A percentile compares a stretch with the other conserved stretches of the same genome.
phyloP scores from a whole-genome alignment of 2,797 vertebrate genomes.

The Aphelocoma californica region DNA sequence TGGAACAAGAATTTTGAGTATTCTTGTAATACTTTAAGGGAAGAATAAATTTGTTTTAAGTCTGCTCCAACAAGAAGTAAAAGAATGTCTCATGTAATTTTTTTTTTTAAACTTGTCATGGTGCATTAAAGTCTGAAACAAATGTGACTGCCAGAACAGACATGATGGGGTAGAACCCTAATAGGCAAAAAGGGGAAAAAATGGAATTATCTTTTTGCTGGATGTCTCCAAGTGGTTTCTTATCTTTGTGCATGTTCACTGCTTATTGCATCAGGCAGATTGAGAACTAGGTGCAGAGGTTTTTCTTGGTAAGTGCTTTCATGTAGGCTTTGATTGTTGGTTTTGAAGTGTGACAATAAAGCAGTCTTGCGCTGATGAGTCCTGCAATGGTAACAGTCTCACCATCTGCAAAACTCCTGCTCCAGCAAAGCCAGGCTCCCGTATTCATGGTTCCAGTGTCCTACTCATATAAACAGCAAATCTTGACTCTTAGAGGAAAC shows the following conservation, averaged over 20 bases:
- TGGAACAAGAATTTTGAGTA: not conserved
- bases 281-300: not conserved
- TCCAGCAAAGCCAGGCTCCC: not conserved
- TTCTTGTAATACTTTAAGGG: not conserved
- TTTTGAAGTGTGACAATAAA: not conserved
- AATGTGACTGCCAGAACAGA: not conserved
- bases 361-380: not conserved
- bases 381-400: not conserved
- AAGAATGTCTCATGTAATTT: not conserved
- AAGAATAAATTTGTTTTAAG: not conserved
- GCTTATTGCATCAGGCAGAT: not conserved
- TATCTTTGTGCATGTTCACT: not conserved
- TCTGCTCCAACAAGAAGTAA: not conserved
- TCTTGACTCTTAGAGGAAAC: not conserved
- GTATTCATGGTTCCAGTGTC: accelerated
- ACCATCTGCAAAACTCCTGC: not conserved
- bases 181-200: not conserved
- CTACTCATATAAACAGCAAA: not conserved
- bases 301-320: not conserved
- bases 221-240: not conserved
- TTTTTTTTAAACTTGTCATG: not conserved
- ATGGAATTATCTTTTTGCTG: not conserved
- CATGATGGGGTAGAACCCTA: not conserved
- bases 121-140: not conserved
- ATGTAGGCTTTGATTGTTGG: not conserved